Percentiles rank a stretch among this genome's conserved stretches.
phyloP scores from a whole-genome alignment of 2,888 invertebrate genomes.

The Stratiomys singularior region DNA sequence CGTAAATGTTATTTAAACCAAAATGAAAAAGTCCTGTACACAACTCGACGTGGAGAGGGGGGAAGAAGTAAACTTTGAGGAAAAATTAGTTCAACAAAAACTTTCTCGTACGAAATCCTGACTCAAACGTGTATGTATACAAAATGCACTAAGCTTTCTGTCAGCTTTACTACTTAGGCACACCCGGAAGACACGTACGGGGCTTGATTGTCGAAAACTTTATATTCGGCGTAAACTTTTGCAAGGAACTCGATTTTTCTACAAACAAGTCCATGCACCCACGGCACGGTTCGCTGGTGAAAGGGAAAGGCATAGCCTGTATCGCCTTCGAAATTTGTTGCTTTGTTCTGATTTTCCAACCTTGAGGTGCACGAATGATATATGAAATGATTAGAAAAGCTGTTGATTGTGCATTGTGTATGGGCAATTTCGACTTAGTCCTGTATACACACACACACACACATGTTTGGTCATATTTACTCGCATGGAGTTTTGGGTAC shows the following conservation, averaged over 20 bases:
- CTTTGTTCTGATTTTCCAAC: neutral
- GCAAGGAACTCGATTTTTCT: constrained; percentile 24
- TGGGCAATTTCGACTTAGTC: too few relatives aligned
- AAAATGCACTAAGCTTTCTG: constrained; percentile 17
- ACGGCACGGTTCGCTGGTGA: neutral
- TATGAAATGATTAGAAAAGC: neutral
- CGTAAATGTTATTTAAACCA: neutral
- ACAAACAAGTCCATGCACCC: neutral
- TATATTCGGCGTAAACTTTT: constrained; percentile 12
- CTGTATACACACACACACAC: too few relatives aligned
- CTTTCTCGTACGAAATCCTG: neutral
- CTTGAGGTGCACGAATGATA: neutral
- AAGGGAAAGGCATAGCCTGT: neutral
- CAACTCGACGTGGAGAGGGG: neutral
- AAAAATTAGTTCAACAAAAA: constrained; percentile 8
- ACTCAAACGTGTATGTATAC: neutral
- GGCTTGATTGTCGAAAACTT: constrained; percentile 29
- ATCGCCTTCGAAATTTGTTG: neutral
- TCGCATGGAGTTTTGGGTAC: neutral
- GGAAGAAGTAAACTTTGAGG: neutral
- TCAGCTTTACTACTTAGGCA: constrained; percentile 22
- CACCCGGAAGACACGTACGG: constrained; percentile 21
- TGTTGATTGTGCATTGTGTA: neutral
- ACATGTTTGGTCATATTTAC: neutral
- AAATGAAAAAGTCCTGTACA: constrained; percentile 5